Base-by-base conservation (phyloP, 2,888 invertebrate genomes). In the Metopia argyrocephala region DNA sequence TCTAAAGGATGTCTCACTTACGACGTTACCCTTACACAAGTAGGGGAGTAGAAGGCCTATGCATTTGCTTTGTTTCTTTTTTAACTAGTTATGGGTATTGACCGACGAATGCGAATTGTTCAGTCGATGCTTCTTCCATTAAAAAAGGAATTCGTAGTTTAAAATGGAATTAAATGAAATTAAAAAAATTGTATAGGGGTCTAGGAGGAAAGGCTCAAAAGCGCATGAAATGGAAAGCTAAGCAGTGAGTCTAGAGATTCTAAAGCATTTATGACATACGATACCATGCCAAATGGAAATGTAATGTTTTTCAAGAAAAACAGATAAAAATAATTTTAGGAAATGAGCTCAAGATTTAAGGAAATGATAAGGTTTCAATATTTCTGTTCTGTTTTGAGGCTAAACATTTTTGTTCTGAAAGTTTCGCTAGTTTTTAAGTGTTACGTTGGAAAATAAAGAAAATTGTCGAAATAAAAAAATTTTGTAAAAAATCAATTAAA, bases 21-120 rank as follows among this genome's bases (percentile, higher is more conserved):
- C n/a, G n/a, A 46, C 52, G 18, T 68, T 61, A 61, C 52, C 66
- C 7, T 52, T 46, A 68, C 27, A 27, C 59, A 75, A 9, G 5
- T 2, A 1, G 12, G 2, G 15, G 9, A 31, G 31, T 9, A n/a
- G 31, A 5, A 6, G 38, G 65, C 65, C 65, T n/a, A n/a, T 50
- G 74, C 21, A 31, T 27, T 31, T 23, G 21, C n/a, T 31, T 61
- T n/a, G 25, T 59, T 48, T 12, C 18, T 21, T 5, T 56, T 27
- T 12, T 15, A 18, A 4, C 21, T 68, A 68, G 18, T 31, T 65
- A 61, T 79, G 75, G 68, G 71, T 45, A 74, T 68, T 21, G 74
- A 68, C 28, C 27, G 79, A 79, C 69, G 59, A 71, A 71, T 69
- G 62, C 75, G 65, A 75, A 70, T 20, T 79, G 62, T 75, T 71